Percentiles rank a stretch among this genome's conserved stretches.
phyloP scores from a whole-genome alignment of 2,888 invertebrate species.

The Selenia dentaria region DNA sequence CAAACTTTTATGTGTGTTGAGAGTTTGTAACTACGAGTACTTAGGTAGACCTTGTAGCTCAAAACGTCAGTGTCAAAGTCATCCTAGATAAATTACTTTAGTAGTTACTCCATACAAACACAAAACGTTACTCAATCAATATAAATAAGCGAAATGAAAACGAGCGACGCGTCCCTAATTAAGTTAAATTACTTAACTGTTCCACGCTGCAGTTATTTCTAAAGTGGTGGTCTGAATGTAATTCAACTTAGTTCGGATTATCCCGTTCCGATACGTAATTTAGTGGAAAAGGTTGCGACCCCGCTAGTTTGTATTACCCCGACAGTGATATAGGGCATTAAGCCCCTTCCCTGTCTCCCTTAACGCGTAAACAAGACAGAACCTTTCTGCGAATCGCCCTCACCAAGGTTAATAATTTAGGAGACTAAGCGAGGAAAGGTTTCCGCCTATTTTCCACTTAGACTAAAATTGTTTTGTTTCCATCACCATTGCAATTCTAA shows the following conservation, averaged over 20 bases:
- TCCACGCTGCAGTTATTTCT: conserved; percentile 58
- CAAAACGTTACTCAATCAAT: conserved; percentile 17
- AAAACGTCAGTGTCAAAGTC: too few species aligned
- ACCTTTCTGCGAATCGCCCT: conserved; percentile 80
- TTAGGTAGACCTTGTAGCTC: too few species aligned
- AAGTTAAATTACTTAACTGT: conserved; percentile 37
- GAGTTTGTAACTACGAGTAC: too few species aligned
- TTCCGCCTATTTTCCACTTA: conserved; percentile 69
- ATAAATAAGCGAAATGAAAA: conserved; percentile 21
- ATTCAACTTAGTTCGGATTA: conserved; percentile 77
- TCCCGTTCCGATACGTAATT: conserved; percentile 82
- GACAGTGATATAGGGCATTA: conserved; percentile 84
- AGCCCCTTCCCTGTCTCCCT: conserved; percentile 80
- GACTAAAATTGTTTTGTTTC: conserved; percentile 72
- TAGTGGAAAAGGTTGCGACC: conserved; percentile 83
- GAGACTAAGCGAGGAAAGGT: conserved; percentile 72
- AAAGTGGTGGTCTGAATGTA: conserved; percentile 62
- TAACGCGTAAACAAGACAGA: conserved; percentile 82
- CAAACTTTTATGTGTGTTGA: too few species aligned
- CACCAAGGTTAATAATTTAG: conserved; percentile 80
- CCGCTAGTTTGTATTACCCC: conserved; percentile 80
- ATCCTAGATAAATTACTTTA: too few species aligned
- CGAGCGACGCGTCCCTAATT: conserved; percentile 25
- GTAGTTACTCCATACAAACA: background rate
- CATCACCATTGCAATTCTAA: conserved; percentile 57